phyloP scores from a whole-genome alignment of 2,888 invertebrate genomes.

The Microctonus hyperodae region DNA sequence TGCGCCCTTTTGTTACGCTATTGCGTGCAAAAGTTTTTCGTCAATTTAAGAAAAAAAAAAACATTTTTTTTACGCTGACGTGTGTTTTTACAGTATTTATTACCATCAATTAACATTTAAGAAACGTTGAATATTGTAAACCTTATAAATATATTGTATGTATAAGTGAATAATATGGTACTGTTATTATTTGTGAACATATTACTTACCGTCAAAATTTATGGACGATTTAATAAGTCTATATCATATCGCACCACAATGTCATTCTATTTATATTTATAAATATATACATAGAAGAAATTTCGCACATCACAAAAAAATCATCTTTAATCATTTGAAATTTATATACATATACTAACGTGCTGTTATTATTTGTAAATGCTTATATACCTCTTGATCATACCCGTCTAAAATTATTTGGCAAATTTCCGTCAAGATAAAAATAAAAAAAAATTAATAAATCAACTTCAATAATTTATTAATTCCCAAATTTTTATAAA shows the following conservation, averaged over 20 bases:
- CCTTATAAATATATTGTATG: slow-evolving; percentile 19
- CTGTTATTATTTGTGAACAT: slow-evolving; percentile 19
- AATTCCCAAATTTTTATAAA: background rate
- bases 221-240: background rate
- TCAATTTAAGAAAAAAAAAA: background rate
- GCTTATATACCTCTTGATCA: slow-evolving; percentile 13
- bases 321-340: no score
- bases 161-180: slow-evolving; percentile 23
- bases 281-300: background rate
- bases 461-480: slow-evolving; percentile 2
- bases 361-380: slow-evolving; percentile 6
- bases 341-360: slow-evolving; percentile 11
- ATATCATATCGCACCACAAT: background rate
- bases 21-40: slow-evolving; percentile 20
- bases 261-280: background rate
- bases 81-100: slow-evolving; percentile 32
- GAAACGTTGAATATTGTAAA: slow-evolving; percentile 17
- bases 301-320: slow-evolving; percentile 1
- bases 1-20: slow-evolving; percentile 20
- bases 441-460: background rate
- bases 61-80: slow-evolving; percentile 15
- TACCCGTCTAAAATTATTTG: background rate
- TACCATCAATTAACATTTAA: slow-evolving; percentile 25
- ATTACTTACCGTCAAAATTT: background rate
- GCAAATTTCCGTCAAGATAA: background rate